A percentile compares a stretch with the other conserved stretches of the same genome.
phyloP scores from a whole-genome alignment of 2,797 vertebrate species.

The Gambelia wislizenii region DNA sequence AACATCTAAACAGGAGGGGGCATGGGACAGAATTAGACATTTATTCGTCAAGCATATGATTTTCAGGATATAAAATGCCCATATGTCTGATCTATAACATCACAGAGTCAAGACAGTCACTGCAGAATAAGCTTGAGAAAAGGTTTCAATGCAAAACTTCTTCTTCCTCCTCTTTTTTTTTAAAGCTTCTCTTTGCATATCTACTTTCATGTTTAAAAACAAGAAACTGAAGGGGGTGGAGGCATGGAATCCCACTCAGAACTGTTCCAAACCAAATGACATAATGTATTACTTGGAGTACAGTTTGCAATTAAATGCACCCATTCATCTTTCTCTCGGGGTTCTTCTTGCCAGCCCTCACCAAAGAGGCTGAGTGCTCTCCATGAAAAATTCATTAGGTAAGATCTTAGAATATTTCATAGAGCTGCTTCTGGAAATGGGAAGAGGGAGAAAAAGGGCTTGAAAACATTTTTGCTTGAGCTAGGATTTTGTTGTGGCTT shows the following conservation, averaged over 20 bases:
- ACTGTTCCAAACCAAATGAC: not conserved
- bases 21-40: conserved; percentile 51
- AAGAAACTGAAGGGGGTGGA: not conserved
- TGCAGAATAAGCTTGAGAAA: not conserved
- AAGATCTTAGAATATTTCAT: conserved; percentile 26
- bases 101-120: conserved; percentile 1
- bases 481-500: not conserved
- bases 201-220: conserved; percentile 42
- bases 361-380: conserved; percentile 22
- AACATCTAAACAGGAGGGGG: conserved; percentile 47
- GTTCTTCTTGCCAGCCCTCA: conserved; percentile 35
- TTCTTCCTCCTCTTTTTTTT: not conserved
- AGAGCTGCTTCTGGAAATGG: conserved; percentile 42
- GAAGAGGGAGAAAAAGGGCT: not conserved
- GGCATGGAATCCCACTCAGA: conserved; percentile 14
- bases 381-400: conserved; percentile 37
- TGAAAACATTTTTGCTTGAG: conserved; percentile 4
- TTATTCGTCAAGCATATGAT: conserved; percentile 43
- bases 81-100: conserved; percentile 21
- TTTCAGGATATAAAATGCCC: conserved; percentile 21
- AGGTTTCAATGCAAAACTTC: conserved; percentile 16
- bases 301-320: conserved; percentile 26
- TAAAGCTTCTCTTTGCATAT: conserved; percentile 11
- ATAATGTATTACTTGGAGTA: conserved; percentile 27
- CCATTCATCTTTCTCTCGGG: not conserved